phyloP scores from a whole-genome alignment of 2,797 vertebrate genomes.

The Pithecia hirsuta region DNA sequence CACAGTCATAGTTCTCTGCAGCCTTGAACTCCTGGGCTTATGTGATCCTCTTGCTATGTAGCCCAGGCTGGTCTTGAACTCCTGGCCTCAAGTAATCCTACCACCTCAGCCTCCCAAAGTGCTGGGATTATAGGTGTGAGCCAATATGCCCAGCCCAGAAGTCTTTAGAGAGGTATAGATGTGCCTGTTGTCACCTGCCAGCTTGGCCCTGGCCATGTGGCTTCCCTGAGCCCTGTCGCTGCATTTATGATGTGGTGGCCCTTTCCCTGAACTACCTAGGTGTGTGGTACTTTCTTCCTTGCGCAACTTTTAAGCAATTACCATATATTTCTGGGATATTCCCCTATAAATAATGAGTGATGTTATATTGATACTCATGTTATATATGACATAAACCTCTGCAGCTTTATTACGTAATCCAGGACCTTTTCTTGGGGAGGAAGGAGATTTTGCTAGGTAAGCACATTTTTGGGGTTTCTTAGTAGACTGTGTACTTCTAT shows the following conservation, averaged over 20 bases:
- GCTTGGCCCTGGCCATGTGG: background rate
- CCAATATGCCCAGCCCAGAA: background rate
- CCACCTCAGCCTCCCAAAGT: background rate
- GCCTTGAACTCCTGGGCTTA: background rate
- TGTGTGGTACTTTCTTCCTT: background rate
- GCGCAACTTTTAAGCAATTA: background rate
- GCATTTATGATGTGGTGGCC: accelerated
- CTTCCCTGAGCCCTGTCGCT: background rate
- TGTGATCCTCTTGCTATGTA: background rate
- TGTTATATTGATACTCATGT: background rate
- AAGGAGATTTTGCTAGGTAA: background rate
- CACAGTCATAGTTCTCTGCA: background rate
- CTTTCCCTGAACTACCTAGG: background rate
- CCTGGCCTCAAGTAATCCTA: background rate
- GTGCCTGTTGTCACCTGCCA: background rate
- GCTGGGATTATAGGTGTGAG: background rate
- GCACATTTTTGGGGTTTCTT: background rate
- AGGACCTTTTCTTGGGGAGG: background rate
- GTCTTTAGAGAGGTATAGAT: background rate
- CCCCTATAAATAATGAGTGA: background rate
- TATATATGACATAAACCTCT: background rate
- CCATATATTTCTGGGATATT: background rate
- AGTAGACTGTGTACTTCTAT: background rate
- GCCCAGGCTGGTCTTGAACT: background rate
- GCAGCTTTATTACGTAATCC: background rate